Base-by-base conservation (phyloP, 2,888 invertebrate genomes). In the Isoperla grammatica region DNA sequence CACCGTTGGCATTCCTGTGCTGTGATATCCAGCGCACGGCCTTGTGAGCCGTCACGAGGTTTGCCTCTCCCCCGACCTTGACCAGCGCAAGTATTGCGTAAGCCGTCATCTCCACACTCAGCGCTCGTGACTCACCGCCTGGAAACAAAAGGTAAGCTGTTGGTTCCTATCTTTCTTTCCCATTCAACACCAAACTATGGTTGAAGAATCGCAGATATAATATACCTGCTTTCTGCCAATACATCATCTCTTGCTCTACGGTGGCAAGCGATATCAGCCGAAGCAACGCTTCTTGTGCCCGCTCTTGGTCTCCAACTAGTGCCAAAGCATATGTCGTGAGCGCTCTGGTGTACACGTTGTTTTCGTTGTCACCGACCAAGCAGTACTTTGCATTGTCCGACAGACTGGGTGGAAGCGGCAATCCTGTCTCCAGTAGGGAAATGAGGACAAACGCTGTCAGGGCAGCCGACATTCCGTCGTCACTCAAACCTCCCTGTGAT, bases 11-110 rank as follows among this genome's bases (percentile, higher is more conserved):
- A 61, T 83, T 82, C 43, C 86, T 76, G 68, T 88, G 85, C 1
- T 83, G 78, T 5, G 85, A 79, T 50, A 92, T 76, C 90, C 90
- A 91, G 58, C 85, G 80, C 0, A 86, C 78, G 1, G 86, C 83
- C 9, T 82, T 80, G 46, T 83, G 72, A 1, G 81, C 81, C 50
- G 78, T 75, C 0, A 79, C 73, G 63, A 81, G 74, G 69, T 81
- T 79, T 15, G 73, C 72, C 15, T 75, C 72, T 0, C 76, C 78
- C 1, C 79, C 78, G 57, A 81, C 69, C 43, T 76, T 71, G 1
- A 79, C 68, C 65, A 86, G 72, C 0, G 86, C 78, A 2, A 86
- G 73, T 12, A 87, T 74, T 0, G 79, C 85, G 69, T 88, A 88
- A 0, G 82, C 79, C 0, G 86, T 86, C 64, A 84, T 84, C 69